These are phyloP conservation scores for Drosophila punjabiensis DNA, from an alignment of 1,140 invertebrate species.

Conservation along the genomic window DNA sequence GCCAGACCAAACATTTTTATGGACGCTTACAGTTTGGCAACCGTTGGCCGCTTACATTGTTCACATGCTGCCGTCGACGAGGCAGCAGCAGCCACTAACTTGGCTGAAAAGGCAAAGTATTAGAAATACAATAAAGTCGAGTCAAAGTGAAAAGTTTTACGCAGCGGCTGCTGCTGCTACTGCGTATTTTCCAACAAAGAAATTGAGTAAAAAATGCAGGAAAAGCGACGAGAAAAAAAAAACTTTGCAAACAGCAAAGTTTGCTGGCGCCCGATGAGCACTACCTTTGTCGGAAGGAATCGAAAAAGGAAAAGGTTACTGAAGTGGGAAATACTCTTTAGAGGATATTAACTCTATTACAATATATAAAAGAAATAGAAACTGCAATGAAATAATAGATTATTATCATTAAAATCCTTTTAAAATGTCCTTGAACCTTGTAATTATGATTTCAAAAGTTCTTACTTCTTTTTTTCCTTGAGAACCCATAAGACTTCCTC, in stretches of 20 bases:
- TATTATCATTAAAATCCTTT: background rate
- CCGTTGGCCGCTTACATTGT: conserved; percentile 81
- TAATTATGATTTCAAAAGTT: background rate
- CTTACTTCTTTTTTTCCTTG: background rate
- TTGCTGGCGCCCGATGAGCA: conserved; percentile 67
- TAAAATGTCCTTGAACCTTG: too few relatives aligned
- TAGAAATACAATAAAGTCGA: conserved; percentile 85
- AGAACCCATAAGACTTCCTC: background rate
- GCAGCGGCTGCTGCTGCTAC: conserved; percentile 58
- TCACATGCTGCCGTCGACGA: conserved; percentile 69
- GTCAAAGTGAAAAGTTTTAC: conserved; percentile 85
- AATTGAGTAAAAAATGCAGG: conserved; percentile 64
- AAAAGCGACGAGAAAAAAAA: conserved; percentile 51
- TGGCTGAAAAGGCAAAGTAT: conserved; percentile 82
- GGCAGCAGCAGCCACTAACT: conserved; percentile 53
- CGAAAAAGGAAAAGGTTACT: background rate
- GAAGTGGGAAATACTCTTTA: background rate
- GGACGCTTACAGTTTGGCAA: conserved; percentile 74
- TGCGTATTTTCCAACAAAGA: conserved; percentile 66
- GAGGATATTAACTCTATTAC: background rate
- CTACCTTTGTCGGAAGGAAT: conserved; percentile 56
- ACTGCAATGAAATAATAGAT: too few relatives aligned
- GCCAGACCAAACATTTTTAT: conserved; percentile 78
- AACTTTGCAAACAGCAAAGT: conserved; percentile 77
- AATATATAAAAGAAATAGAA: accelerated